A percentile compares a stretch with the other conserved stretches of the same genome.
phyloP scores from a whole-genome alignment of 1,140 invertebrate genomes.

The Phymastichus coffea region DNA sequence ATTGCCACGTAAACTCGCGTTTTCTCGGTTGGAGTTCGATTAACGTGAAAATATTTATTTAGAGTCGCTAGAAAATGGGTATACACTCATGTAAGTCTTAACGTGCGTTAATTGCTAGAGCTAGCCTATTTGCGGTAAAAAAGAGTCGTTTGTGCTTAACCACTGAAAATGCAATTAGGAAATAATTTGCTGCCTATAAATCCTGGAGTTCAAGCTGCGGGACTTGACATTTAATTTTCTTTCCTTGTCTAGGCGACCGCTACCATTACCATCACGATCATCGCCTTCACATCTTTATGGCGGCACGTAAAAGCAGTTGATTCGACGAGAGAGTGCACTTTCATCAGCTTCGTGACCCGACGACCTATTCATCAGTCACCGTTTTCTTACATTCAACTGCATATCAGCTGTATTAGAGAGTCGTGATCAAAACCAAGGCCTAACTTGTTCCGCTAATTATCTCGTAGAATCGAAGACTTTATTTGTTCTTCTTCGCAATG shows the following conservation, averaged over 20 bases:
- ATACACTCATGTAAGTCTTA: too few relatives aligned
- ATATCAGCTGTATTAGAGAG: too few relatives aligned
- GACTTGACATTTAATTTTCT: conserved; percentile 9
- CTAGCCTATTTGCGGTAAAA: too few relatives aligned
- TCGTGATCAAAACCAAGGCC: too few relatives aligned
- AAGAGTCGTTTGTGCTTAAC: not conserved
- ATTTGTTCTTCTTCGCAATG: too few relatives aligned
- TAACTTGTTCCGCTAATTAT: not conserved
- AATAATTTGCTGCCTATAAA: conserved; percentile 18
- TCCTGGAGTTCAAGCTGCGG: not conserved
- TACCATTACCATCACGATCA: too few relatives aligned
- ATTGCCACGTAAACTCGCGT: too few relatives aligned
- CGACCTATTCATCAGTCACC: not conserved
- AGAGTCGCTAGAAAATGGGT: too few relatives aligned
- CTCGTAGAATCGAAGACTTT: too few relatives aligned
- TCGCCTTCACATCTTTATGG: conserved; percentile 4
- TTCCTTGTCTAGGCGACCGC: not conserved
- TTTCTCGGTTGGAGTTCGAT: too few relatives aligned
- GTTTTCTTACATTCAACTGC: not conserved
- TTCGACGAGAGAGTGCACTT: not conserved
- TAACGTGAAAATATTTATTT: too few relatives aligned
- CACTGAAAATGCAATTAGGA: conserved; percentile 15
- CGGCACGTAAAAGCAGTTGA: not conserved
- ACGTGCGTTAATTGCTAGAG: too few relatives aligned
- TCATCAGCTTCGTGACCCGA: conserved; percentile 3